Base-by-base conservation (phyloP, 2,797 vertebrate genomes). In the Sylvilagus floridanus region DNA sequence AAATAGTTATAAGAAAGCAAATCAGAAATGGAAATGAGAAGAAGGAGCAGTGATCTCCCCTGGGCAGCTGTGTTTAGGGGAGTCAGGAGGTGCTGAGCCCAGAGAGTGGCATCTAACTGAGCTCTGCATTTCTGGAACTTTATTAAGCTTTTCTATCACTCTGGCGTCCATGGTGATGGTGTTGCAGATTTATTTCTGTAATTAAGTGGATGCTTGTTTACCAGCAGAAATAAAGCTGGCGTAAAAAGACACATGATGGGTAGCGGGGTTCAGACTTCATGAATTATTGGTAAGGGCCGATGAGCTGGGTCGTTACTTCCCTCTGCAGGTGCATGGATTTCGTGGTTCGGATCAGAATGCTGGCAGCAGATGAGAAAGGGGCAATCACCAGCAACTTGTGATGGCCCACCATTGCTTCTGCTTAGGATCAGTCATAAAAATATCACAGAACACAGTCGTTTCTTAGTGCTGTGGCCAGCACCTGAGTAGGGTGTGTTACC, bases 121-220 rank as follows among this genome's bases (percentile, higher is more conserved):
- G 0, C 71, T 86, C 95, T 93, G 86, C 75, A 2, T 97, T 97
- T 82, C 97, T 65, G 66, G 85, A 82, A 72, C 69, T 97, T 98
- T 98, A 98, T 97, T 98, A 97, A 98, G 97, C 93, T 69, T 98
- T 98, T 97, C 94, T 96, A 98, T 98, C 97, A 96, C 82, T 98
- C 97, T 97, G 90, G 96, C 28, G 75, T 14, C 63, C 47, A 75
- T 94, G 68, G 90, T 94, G 95, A 66, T 97, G 72, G 84, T 86
- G 93, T 72, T 86, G 10, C 96, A 97, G 97, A 98, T 98, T 98
- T 98, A 97, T 98, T 93, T 97, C 95, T 96, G 93, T 96, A 98
- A 98, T 98, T 98, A 98, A 97, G 93, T 77, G 78, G 93, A 82
- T 94, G 73, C 85, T 97, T 98, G 98, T 98, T 98, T 98, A 98